Conservation (phyloP, 2,888 invertebrate species). For the Lycaena phlaeas region DNA sequence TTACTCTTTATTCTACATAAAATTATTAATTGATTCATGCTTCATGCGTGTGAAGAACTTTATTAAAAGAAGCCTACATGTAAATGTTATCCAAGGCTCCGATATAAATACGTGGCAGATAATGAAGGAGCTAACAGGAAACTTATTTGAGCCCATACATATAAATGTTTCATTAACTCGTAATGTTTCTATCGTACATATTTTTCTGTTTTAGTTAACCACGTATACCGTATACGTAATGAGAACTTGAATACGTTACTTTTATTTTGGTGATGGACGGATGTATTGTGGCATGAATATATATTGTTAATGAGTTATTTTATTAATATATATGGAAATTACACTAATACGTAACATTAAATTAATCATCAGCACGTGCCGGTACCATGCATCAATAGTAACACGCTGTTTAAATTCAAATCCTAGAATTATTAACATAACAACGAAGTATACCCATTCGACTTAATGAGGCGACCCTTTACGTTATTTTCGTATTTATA, state of each 20-base stretch:
- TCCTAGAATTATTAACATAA: not conserved
- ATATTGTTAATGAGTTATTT: not conserved
- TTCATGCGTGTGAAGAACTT: too few species aligned
- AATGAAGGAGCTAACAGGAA: slow-evolving; percentile 43
- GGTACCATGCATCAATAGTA: too few species aligned
- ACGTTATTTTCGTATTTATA: not conserved
- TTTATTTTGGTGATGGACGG: not conserved
- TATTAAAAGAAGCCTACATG: too few species aligned
- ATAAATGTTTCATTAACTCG: slow-evolving; percentile 70
- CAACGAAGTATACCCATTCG: not conserved
- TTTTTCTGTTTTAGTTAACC: slow-evolving; percentile 1
- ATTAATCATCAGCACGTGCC: not conserved
- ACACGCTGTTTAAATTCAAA: too few species aligned
- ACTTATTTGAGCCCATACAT: slow-evolving; percentile 64
- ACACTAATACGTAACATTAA: too few species aligned
- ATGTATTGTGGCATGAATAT: not conserved
- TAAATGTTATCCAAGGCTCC: slow-evolving; percentile 27
- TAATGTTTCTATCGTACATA: slow-evolving; percentile 51
- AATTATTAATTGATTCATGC: too few species aligned
- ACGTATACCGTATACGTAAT: not conserved
- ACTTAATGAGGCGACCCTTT: too few species aligned
- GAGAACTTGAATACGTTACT: not conserved
- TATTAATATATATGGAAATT: not conserved
- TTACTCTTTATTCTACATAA: too few species aligned
- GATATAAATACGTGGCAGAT: slow-evolving; percentile 36